Conservation (phyloP, 53 echinoderm and acorn worm genomes). For the Antedon mediterranea region DNA sequence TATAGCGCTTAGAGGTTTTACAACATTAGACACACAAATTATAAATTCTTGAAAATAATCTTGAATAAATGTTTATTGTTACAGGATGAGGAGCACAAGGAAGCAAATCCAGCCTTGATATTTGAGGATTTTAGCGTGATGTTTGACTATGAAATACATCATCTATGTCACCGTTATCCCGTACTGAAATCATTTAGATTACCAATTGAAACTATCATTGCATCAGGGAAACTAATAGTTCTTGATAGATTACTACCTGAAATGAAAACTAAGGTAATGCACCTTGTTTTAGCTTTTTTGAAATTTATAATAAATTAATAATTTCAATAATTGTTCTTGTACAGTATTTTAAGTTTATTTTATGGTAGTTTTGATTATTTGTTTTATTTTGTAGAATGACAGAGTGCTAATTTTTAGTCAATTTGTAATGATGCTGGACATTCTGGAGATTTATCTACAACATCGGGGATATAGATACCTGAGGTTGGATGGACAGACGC, state of each 20-base stretch:
- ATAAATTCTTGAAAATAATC: too few relatives aligned
- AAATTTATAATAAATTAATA: too few relatives aligned
- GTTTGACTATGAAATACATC: slow-evolving; percentile 83
- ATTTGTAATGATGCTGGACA: slow-evolving; percentile 91
- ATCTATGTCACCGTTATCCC: slow-evolving; percentile 49
- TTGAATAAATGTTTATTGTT: background rate
- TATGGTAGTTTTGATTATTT: slow-evolving; percentile 5
- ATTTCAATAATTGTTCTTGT: too few relatives aligned
- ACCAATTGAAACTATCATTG: slow-evolving; percentile 22
- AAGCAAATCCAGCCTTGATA: slow-evolving; percentile 71
- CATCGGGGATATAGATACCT: slow-evolving; percentile 47
- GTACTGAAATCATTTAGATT: slow-evolving; percentile 33
- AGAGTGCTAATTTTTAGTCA: slow-evolving; percentile 94
- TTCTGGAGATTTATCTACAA: slow-evolving; percentile 68
- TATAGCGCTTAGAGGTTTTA: too few relatives aligned
- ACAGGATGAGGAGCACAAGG: slow-evolving; percentile 81
- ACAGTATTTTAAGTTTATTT: too few relatives aligned
- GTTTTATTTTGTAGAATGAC: slow-evolving; percentile 32
- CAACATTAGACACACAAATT: too few relatives aligned
- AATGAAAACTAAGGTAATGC: slow-evolving; percentile 49
- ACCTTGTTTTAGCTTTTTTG: too few relatives aligned
- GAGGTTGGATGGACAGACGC: slow-evolving; percentile 75
- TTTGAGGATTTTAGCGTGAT: slow-evolving; percentile 91
- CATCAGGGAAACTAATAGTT: slow-evolving; percentile 70
- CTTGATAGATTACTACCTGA: slow-evolving; percentile 61